These are phyloP conservation scores for Mycteria americana DNA, from an alignment of 2,797 vertebrate species.

Conservation along the genomic window DNA sequence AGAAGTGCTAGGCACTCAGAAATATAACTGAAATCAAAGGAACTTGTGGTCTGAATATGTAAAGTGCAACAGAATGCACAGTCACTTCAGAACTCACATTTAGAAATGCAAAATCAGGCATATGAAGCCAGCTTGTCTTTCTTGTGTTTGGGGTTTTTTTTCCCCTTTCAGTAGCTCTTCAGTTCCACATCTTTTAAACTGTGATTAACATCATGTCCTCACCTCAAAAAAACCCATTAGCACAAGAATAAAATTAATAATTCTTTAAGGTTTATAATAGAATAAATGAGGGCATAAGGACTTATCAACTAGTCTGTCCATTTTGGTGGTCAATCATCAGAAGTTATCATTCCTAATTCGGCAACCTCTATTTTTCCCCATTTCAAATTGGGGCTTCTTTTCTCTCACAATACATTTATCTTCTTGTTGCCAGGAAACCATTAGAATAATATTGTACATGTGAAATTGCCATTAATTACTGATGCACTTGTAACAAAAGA, in stretches of 20 bases:
- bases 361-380: background rate
- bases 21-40: background rate
- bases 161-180: background rate
- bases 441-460: background rate
- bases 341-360: background rate
- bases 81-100: background rate
- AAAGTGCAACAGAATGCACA: background rate
- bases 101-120: background rate
- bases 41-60: background rate
- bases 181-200: background rate
- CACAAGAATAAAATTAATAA: background rate
- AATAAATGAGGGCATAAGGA: background rate
- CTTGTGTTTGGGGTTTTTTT: background rate
- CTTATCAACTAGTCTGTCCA: background rate
- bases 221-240: background rate
- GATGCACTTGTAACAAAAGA: background rate
- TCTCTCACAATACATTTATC: background rate
- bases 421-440: conserved; percentile 25
- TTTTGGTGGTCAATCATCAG: background rate
- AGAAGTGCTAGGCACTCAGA: background rate
- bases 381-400: background rate
- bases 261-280: background rate
- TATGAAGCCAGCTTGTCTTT: background rate
- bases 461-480: conserved; percentile 44
- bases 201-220: background rate